Conservation (phyloP, 2,888 invertebrate genomes). For the Alentia gelatinosa region DNA sequence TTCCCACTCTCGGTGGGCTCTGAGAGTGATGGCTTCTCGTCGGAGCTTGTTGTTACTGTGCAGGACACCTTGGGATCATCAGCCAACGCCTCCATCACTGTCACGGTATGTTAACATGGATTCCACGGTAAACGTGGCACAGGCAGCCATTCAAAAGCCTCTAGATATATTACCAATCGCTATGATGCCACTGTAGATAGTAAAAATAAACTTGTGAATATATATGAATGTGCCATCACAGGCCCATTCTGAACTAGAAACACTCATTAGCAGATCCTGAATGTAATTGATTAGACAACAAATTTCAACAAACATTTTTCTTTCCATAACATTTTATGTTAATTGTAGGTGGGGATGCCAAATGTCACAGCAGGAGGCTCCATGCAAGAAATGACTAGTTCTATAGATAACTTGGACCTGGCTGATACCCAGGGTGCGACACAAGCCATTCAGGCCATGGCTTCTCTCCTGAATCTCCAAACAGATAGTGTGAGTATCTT, state of each 20-base stretch:
- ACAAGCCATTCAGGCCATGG: not conserved
- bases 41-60: not conserved
- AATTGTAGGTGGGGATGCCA: not conserved
- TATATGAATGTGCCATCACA: too few species aligned
- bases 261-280: too few species aligned
- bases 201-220: too few species aligned
- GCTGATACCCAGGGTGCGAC: not conserved
- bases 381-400: not conserved
- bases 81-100: not conserved
- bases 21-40: not conserved
- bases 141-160: too few species aligned
- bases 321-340: not conserved
- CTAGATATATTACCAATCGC: too few species aligned
- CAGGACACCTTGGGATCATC: not conserved
- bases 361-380: not conserved
- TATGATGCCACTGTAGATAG: too few species aligned
- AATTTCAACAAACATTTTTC: too few species aligned
- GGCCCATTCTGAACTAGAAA: too few species aligned
- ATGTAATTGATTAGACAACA: too few species aligned
- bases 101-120: not conserved
- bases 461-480: slow-evolving; percentile 7
- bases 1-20: not conserved
- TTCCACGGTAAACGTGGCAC: too few species aligned
- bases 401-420: not conserved
- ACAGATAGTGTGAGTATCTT: not conserved